Base-by-base conservation (phyloP, 2,888 invertebrate genomes). In the Beris morrisii region DNA sequence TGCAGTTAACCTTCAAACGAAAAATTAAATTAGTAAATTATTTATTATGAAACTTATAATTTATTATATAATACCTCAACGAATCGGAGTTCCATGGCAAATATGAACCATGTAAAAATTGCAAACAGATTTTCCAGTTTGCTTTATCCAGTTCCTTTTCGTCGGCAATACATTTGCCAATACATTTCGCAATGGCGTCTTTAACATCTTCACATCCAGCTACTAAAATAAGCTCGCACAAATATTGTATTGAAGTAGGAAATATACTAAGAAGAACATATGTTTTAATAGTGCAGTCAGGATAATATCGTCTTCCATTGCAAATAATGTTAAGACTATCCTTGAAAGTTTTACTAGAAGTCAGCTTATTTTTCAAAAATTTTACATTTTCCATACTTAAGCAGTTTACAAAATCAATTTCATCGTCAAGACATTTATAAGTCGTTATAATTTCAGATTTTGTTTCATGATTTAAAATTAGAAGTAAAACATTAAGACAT, bases 1-100 rank as follows among this genome's bases (percentile, higher is more conserved):
- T 0, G 76, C 76, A 64, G 75, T 74, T 28, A 73, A 67, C 58
- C 76, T 76, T 63, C 2, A 67, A 48, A 63, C 32, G 32, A 50
- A 43, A 46, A 31, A 57, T 22, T 15, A 44, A 44, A n/a, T 15
- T 22, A 31, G 5, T 38, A n/a, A 55, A n/a, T 43, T 22, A 15
- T 15, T 15, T 52, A 15, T 22, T 4, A 52, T 48, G 5, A 52
- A 4, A 31, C 31, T 31, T 22, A 22, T n/a, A 48, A 3, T 15
- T 48, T 48, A 6, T 2, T n/a, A 52, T 66, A n/a, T n/a, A n/a
- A n/a, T n/a, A 69, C 68, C 68, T 69, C 43, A 66, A 50, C 4
- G 45, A 50, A 48, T 56, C 53, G 15, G 54, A 54, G 52, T 64
- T 54, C 64, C 66, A 66, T 11, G 68, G 68, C 59, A 66, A 48